Evolutionary conservation across 92 coral and sea anemone genomes (phyloP).

Genomic region (Zoanthus sansibaricus): DNA sequence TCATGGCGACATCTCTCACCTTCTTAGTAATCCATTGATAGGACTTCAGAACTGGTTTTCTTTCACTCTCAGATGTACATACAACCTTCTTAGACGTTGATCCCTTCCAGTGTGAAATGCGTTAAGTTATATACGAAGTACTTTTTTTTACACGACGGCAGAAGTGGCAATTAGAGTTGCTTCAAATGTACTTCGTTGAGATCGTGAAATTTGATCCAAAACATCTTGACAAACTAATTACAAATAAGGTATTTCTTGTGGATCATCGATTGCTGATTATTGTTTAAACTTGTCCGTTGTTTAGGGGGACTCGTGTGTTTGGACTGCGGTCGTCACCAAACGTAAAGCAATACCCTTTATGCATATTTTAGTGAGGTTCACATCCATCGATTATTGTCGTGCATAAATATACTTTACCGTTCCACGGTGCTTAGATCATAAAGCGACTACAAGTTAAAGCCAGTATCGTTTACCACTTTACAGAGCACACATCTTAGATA

Average conservation of each 20-base stretch:
- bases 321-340: slow-evolving; percentile 40
- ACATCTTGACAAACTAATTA: slow-evolving; percentile 41
- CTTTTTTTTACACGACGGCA: not conserved
- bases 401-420: not conserved
- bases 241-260: slow-evolving; percentile 32
- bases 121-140: not conserved
- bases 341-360: slow-evolving; percentile 9
- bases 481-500: slow-evolving; percentile 33
- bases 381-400: not conserved
- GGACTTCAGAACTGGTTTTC: too few relatives aligned
- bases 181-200: not conserved
- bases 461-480: slow-evolving; percentile 30
- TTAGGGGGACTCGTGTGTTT: slow-evolving; percentile 86
- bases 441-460: not conserved
- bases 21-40: too few relatives aligned
- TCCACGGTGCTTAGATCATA: not conserved
- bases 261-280: slow-evolving; percentile 25
- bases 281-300: slow-evolving; percentile 74
- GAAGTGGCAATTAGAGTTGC: not conserved
- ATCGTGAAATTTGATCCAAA: slow-evolving; percentile 54
- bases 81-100: too few relatives aligned
- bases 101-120: too few relatives aligned
- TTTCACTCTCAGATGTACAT: too few relatives aligned
- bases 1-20: too few relatives aligned
- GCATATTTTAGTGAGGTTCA: not conserved